phyloP scores from a whole-genome alignment of 2,113 vertebrate genomes.

The Esox niger region DNA sequence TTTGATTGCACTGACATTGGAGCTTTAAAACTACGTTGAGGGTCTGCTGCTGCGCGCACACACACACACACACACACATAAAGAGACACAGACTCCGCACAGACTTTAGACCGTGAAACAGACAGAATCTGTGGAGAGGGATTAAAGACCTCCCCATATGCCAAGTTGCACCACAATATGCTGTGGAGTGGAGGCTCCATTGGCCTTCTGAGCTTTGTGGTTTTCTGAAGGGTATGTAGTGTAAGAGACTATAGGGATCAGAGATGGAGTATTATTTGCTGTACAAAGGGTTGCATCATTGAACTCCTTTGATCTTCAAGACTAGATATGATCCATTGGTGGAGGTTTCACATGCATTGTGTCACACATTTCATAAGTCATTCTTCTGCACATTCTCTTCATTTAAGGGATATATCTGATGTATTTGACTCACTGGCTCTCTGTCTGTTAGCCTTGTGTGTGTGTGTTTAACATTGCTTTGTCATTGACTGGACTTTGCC shows the following conservation, averaged over 20 bases:
- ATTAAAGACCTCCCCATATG: conserved; percentile 30
- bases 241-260: neutral
- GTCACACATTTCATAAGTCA: neutral
- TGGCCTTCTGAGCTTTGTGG: conserved; percentile 25
- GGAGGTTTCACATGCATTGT: too few species aligned
- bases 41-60: too few species aligned
- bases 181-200: conserved; percentile 9
- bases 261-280: neutral
- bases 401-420: neutral
- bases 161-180: conserved; percentile 21
- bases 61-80: too few species aligned
- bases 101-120: neutral
- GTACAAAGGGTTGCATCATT: too few species aligned
- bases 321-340: too few species aligned
- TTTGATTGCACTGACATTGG: conserved; percentile 10
- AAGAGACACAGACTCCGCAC: too few species aligned
- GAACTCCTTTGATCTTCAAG: too few species aligned
- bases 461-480: neutral
- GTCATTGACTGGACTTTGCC: neutral
- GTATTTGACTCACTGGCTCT: neutral
- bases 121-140: conserved; percentile 14
- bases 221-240: conserved; percentile 16
- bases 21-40: too few species aligned
- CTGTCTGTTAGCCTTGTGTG: neutral
- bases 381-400: neutral